Conservation (phyloP, 2,113 vertebrate genomes). For the Sander vitreus region DNA sequence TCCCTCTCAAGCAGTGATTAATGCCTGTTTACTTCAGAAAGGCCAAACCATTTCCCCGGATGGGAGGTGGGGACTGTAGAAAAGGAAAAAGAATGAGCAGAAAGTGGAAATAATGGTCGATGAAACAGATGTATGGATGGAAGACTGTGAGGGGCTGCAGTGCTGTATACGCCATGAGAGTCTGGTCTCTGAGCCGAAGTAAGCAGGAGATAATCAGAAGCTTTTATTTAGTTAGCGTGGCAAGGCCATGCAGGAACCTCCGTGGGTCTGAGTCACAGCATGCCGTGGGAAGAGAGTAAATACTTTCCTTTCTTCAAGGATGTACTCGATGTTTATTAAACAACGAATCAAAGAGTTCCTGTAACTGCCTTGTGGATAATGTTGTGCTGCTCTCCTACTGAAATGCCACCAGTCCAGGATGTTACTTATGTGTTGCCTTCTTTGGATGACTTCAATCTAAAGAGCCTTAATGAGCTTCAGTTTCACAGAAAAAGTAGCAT, state of each 20-base stretch:
- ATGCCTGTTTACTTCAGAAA: slow-evolving; percentile 86
- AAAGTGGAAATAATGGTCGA: slow-evolving; percentile 38
- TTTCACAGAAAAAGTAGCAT: slow-evolving; percentile 24
- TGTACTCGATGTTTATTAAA: slow-evolving; percentile 66
- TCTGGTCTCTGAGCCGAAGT: slow-evolving; percentile 32
- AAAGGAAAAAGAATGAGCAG: slow-evolving; percentile 21
- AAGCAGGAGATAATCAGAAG: slow-evolving; percentile 52
- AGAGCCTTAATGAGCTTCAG: slow-evolving; percentile 24
- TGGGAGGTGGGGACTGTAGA: slow-evolving; percentile 52
- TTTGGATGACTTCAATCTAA: slow-evolving; percentile 10
- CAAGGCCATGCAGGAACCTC: slow-evolving; percentile 41
- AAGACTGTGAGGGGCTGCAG: slow-evolving; percentile 20
- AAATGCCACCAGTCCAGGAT: slow-evolving; percentile 37
- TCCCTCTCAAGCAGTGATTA: slow-evolving; percentile 85
- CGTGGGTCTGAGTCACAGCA: slow-evolving; percentile 47
- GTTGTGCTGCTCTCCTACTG: slow-evolving; percentile 22
- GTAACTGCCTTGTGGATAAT: slow-evolving; percentile 30
- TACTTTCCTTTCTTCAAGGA: slow-evolving; percentile 37
- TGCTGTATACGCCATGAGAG: slow-evolving; percentile 5
- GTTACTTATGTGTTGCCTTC: slow-evolving; percentile 16
- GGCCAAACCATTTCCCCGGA: slow-evolving; percentile 77
- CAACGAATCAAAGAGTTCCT: slow-evolving; percentile 53
- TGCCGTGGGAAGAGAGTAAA: slow-evolving; percentile 33
- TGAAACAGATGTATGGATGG: slow-evolving; percentile 40
- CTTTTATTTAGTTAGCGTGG: slow-evolving; percentile 52